Conservation (phyloP, 2,113 vertebrate genomes). For the Nycticorax nycticorax region DNA sequence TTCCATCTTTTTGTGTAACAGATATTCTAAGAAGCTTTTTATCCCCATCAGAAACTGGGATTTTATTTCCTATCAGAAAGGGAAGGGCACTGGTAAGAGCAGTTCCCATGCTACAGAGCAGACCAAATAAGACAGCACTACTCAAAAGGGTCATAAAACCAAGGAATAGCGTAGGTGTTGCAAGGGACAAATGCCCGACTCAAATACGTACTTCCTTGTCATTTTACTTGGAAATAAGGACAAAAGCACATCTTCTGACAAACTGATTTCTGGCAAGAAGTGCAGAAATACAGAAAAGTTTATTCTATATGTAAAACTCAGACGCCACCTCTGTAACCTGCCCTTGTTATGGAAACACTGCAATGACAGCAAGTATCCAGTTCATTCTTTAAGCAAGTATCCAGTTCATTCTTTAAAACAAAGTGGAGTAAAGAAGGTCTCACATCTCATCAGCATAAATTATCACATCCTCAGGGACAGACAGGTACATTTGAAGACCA, state of each 20-base stretch:
- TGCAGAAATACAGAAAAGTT: neutral
- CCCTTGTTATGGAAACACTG: neutral
- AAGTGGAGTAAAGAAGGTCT: neutral
- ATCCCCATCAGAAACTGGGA: neutral
- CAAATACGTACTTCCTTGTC: neutral
- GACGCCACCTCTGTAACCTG: neutral
- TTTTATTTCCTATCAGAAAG: no score
- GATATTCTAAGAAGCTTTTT: neutral
- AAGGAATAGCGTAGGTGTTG: neutral
- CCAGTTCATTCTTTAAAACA: neutral
- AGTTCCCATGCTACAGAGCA: neutral
- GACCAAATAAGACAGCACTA: neutral
- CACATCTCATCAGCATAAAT: neutral
- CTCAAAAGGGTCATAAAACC: neutral
- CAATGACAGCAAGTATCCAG: neutral
- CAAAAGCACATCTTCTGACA: neutral
- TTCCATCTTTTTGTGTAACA: neutral
- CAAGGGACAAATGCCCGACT: neutral
- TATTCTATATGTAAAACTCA: neutral
- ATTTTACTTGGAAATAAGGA: neutral
- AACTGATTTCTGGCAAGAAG: neutral
- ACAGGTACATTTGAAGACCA: neutral
- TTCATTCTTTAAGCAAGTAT: neutral
- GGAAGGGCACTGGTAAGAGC: neutral
- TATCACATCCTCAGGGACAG: neutral